These are phyloP conservation scores for Netelia melanura DNA, from an alignment of 2,888 invertebrate genomes.

Conservation along the genomic window DNA sequence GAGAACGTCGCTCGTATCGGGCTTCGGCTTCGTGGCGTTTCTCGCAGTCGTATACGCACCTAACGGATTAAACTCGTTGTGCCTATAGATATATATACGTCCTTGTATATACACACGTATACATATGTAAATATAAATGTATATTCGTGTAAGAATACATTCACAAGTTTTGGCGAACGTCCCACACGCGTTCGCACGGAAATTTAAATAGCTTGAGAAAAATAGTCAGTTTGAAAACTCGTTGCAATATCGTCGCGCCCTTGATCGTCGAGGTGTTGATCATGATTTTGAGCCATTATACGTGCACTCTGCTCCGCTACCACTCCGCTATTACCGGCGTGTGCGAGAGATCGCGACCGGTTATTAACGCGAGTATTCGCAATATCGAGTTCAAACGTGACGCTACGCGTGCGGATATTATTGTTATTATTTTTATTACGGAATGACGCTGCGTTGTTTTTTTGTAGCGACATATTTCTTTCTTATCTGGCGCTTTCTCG, in stretches of 20 bases:
- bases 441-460: not conserved
- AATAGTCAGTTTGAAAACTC: constrained; percentile 26
- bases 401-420: constrained; percentile 16
- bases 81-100: constrained; percentile 10
- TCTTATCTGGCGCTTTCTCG: not conserved
- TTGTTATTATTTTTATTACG: constrained; percentile 8
- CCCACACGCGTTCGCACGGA: constrained; percentile 50
- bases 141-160: not conserved
- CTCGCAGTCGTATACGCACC: constrained; percentile 49
- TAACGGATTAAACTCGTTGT: constrained; percentile 59
- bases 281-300: constrained; percentile 55
- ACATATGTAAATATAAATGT: constrained; percentile 3
- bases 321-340: constrained; percentile 6
- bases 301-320: constrained; percentile 16
- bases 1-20: not conserved
- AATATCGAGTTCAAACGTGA: constrained; percentile 46
- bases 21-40: constrained; percentile 25
- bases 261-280: constrained; percentile 44
- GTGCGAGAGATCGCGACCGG: constrained; percentile 51
- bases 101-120: not conserved
- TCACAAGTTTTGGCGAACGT: constrained; percentile 31
- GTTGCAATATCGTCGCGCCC: constrained; percentile 47
- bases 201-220: constrained; percentile 37
- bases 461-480: not conserved
- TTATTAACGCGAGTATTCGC: constrained; percentile 51